Percentiles rank a stretch among this genome's conserved stretches.
Conservation (phyloP, 2,888 invertebrate genomes). For the Sussaba pulchella region DNA sequence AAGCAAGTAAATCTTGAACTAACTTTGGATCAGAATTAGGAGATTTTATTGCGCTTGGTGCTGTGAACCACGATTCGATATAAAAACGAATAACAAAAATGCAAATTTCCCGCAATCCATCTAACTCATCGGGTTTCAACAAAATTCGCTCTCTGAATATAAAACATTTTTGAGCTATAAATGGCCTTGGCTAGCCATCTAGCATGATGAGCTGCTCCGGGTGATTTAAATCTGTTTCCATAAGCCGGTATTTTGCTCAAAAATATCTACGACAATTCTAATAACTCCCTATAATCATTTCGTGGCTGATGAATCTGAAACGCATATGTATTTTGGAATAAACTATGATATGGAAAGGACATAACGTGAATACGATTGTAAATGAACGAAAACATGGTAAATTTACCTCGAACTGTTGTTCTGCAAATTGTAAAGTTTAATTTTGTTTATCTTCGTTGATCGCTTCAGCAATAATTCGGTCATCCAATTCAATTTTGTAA, state of each 20-base stretch:
- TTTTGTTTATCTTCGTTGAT: background rate
- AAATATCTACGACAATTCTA: background rate
- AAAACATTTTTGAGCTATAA: background rate
- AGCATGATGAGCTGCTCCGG: background rate
- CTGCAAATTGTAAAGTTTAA: background rate
- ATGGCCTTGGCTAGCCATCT: background rate
- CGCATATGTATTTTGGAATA: too few relatives aligned
- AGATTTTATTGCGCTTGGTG: background rate
- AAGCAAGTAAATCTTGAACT: background rate
- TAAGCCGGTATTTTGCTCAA: background rate
- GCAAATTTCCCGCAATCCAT: background rate
- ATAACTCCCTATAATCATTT: background rate
- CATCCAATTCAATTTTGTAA: background rate
- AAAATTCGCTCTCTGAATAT: background rate
- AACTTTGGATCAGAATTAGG: background rate
- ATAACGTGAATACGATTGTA: background rate
- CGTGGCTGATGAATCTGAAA: conserved; percentile 1
- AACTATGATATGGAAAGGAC: background rate
- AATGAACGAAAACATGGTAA: background rate
- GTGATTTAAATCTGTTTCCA: background rate
- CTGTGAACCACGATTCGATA: background rate
- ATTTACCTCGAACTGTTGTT: background rate
- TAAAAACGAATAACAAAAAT: background rate
- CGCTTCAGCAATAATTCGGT: background rate
- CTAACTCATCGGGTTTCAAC: background rate